A percentile compares a stretch with the other conserved stretches of the same genome.
These are phyloP conservation scores for Cotesia chilonis DNA, from an alignment of 1,140 invertebrate genomes.

Conservation along the genomic window DNA sequence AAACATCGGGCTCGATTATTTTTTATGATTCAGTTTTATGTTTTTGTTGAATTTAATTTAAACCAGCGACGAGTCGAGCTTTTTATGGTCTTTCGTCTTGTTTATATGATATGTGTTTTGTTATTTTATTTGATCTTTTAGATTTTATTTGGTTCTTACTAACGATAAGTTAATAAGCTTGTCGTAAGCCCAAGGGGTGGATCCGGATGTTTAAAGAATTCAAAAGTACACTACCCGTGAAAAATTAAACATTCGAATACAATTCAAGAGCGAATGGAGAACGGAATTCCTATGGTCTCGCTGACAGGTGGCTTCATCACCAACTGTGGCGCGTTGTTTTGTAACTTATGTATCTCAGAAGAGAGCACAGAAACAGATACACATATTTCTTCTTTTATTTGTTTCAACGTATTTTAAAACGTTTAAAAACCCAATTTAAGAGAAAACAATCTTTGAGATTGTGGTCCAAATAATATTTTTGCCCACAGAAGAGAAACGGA, in stretches of 20 bases:
- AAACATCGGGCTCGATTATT: conserved; percentile 8
- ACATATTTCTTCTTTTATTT: not conserved
- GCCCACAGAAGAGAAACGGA: conserved; percentile 37
- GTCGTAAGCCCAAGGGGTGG: not conserved
- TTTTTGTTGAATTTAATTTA: conserved; percentile 19
- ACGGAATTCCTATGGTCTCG: not conserved
- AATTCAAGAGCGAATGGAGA: not conserved
- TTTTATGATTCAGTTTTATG: conserved; percentile 4
- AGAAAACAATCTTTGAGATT: conserved; percentile 26
- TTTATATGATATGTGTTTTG: too few species aligned
- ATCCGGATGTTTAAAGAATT: conserved; percentile 14
- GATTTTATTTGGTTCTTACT: not conserved
- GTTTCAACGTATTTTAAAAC: too few species aligned
- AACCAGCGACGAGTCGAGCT: not conserved
- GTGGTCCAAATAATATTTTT: conserved; percentile 36
- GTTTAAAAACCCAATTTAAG: not conserved
- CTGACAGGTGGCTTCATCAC: conserved; percentile 35
- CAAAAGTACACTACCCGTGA: conserved; percentile 1
- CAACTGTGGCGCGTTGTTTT: conserved; percentile 18
- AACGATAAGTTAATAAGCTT: conserved; percentile 11
- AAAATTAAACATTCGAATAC: conserved; percentile 21
- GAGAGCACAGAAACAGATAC: not conserved
- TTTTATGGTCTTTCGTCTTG: not conserved
- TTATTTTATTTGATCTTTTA: too few species aligned
- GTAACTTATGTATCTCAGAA: conserved; percentile 9